phyloP scores from a whole-genome alignment of 1,140 invertebrate species.

The Drosophila rufa region DNA sequence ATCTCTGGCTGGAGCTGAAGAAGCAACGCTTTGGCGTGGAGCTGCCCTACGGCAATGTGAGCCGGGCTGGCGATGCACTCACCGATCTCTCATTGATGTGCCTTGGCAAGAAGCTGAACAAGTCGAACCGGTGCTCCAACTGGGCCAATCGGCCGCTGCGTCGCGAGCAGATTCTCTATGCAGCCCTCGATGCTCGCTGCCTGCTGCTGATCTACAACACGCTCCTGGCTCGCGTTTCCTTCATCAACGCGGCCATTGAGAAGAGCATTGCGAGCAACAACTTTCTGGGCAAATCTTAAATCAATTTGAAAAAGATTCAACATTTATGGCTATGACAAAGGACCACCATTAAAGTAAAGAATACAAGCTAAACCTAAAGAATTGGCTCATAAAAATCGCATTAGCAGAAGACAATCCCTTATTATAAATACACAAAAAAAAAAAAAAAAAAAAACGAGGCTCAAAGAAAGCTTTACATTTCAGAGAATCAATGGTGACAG shows the following conservation, averaged over 20 bases:
- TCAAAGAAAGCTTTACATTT: constrained; percentile 6
- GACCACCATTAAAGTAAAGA: background rate
- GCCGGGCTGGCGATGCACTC: constrained; percentile 83
- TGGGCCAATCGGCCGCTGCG: constrained; percentile 93
- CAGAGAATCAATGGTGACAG: constrained; percentile 15
- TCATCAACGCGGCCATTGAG: too few species aligned
- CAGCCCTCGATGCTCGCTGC: constrained; percentile 76
- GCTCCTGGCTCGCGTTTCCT: too few species aligned
- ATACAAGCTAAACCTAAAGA: background rate
- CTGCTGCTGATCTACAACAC: too few species aligned
- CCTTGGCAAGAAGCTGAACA: constrained; percentile 90
- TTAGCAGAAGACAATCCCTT: constrained; percentile 6
- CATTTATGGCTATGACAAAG: background rate
- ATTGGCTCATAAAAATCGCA: constrained; percentile 13
- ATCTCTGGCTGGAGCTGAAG: constrained; percentile 73
- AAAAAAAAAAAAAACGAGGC: background rate
- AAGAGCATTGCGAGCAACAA: too few species aligned
- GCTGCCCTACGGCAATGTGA: constrained; percentile 68
- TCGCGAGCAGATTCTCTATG: constrained; percentile 91
- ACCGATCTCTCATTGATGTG: constrained; percentile 89
- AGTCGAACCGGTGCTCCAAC: constrained; percentile 93
- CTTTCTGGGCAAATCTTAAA: background rate
- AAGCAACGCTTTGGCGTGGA: constrained; percentile 57
- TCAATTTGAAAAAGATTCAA: background rate
- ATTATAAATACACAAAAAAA: background rate